Evolutionary conservation across 2,888 invertebrate genomes (phyloP), one percentile per base, ranked within the genome.

Genomic region (Hemicrepidius hirtus): DNA sequence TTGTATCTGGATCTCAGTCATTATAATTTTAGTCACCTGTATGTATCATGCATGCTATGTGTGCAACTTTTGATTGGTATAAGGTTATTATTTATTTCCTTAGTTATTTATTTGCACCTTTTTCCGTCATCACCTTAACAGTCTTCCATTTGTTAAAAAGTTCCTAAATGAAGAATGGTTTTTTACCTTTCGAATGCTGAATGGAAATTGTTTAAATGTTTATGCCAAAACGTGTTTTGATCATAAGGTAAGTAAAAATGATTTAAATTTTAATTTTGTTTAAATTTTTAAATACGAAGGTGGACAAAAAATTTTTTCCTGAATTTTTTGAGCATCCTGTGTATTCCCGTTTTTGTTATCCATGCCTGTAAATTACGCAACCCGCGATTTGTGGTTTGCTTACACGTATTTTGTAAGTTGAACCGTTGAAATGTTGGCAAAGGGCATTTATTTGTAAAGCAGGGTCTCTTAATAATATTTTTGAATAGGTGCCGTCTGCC

Each of bases 391-490:
- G 49, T 62, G 62, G 50, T 16, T 65, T 53, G 24, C 20, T 55
- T 21, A 12, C 5, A 49, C 49, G 21, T 55, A 40, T 66, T 21
- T 66, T 21, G 35, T 55, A 50, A 55, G 64, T 44, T 40, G 24
- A 44, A 63, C 46, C 24, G 57, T 53, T 20, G n/a, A 53, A 37
- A 44, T 49, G 78, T 84, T 80, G 82, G 76, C 83, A 83, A 80
- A 80, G 82, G 85, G 82, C 86, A 84, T 78, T 81, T 84, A 85
- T 83, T 84, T 83, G 81, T 85, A 79, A 86, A 85, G 85, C 87
- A 87, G 87, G 87, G 87, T 87, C 86, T 84, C 84, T 85, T 84
- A 84, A 85, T 85, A 84, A 86, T 84, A 83, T 85, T 74, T 83
- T 84, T 83, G 82, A 83, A 82, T 85, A 85, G 80, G 74, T 84